Evolutionary conservation across 2,113 vertebrate genomes (phyloP).

Genomic region (Sprattus sprattus): DNA sequence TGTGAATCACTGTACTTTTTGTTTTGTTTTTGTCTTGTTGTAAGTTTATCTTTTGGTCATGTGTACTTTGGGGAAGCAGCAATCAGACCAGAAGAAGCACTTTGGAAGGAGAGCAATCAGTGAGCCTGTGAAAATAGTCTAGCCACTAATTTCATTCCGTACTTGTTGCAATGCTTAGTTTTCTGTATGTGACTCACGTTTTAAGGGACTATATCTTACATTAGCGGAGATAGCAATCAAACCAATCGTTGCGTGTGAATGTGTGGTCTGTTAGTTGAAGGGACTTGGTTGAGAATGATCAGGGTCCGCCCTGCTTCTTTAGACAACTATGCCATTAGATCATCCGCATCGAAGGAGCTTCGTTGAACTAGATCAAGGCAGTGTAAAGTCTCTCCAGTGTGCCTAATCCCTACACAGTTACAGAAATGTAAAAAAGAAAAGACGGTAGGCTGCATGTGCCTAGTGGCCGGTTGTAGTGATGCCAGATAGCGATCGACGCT

Average conservation of each 20-base stretch:
- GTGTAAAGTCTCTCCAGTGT: background rate
- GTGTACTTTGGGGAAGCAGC: background rate
- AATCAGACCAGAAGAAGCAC: background rate
- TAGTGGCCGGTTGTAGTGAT: background rate
- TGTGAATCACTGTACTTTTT: conserved; percentile 15
- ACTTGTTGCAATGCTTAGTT: background rate
- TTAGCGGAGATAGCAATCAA: conserved; percentile 13
- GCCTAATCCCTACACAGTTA: background rate
- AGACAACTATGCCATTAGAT: background rate
- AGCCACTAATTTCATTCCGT: conserved; percentile 10
- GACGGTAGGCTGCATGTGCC: background rate
- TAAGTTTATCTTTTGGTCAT: background rate
- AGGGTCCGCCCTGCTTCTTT: background rate
- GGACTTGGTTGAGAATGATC: background rate
- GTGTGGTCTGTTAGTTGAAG: background rate
- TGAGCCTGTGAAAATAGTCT: background rate
- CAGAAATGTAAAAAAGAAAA: background rate
- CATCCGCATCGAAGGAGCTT: too few relatives aligned
- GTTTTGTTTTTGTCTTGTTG: background rate
- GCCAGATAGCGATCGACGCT: background rate
- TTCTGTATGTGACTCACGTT: background rate
- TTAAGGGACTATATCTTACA: background rate
- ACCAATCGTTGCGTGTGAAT: background rate
- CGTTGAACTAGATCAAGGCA: background rate
- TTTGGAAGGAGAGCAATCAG: background rate